Base-by-base conservation (phyloP, 2,113 vertebrate genomes). In the Riparia riparia region DNA sequence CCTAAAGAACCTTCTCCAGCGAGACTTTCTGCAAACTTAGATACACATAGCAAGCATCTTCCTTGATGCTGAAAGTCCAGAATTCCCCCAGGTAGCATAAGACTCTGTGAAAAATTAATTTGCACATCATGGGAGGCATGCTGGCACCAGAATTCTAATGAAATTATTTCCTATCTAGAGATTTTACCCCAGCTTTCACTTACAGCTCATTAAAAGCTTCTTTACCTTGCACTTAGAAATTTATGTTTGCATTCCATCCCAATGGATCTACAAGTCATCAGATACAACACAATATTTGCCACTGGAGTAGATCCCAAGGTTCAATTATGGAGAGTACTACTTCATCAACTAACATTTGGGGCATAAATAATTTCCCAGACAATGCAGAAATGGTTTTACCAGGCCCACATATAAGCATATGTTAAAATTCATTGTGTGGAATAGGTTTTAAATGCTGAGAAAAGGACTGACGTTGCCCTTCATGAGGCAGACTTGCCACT, bases 131-230 rank as follows among this genome's bases (percentile, higher is more conserved):
- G 77, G 70, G 28, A 95, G 73, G 80, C 72, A 95, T 44, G 71
- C 54, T 89, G 92, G 81, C 76, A 96, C 81, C 88, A 87, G 51
- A 84, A 92, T 65, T 81, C 87, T 91, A 82, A 95, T 69, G 7
- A 88, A 93, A 88, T 84, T 86, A 86, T 83, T 91, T 96, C 65
- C 71, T 51, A 90, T 47, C 39, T 91, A 68, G 49, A 79, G 28
- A 68, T 82, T 93, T 91, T 77, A 87, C 37, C 31, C 53, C 71
- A 70, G 77, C 78, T 95, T 96, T 95, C 73, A 86, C 44, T 93
- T 93, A 81, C 21, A 80, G 72, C 54, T 97, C 76, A 95, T 91
- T 76, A 94, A 91, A 94, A 91, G 73, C 72, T 66, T 93, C 78
- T 79, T 77, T 72, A 81, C 28, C 71, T 86, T 88, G 64, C 74